These are phyloP conservation scores for Sturmia bella DNA, from an alignment of 2,888 invertebrate genomes.

Conservation along the genomic window DNA sequence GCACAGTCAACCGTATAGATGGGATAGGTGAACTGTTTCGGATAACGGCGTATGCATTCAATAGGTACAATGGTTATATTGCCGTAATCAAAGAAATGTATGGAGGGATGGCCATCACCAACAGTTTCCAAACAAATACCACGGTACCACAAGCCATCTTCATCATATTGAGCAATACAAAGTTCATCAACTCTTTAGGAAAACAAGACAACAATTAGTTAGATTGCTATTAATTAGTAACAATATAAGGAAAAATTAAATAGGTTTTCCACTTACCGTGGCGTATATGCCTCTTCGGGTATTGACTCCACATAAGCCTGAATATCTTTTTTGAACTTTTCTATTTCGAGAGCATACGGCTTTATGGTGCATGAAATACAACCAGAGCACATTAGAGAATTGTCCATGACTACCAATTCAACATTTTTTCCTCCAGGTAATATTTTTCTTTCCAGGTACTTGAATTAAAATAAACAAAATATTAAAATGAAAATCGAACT, in stretches of 20 bases:
- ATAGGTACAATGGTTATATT: conserved; percentile 76
- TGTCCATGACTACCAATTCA: conserved; percentile 78
- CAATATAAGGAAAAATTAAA: too few relatives aligned
- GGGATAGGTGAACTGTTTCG: conserved; percentile 77
- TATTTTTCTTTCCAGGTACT: conserved; percentile 73
- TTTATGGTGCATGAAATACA: conserved; percentile 76
- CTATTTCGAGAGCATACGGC: conserved; percentile 75
- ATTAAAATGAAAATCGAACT: too few relatives aligned
- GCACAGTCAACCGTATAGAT: conserved; percentile 76
- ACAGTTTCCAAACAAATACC: conserved; percentile 78
- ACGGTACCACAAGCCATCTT: conserved; percentile 78
- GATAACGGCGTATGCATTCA: conserved; percentile 78
- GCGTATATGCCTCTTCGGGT: conserved; percentile 72
- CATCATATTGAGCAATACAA: conserved; percentile 78
- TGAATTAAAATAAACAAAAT: conserved; percentile 24
- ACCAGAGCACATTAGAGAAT: conserved; percentile 75
- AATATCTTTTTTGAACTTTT: conserved; percentile 76
- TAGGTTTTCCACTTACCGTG: conserved; percentile 73
- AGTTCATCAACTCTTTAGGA: conserved; percentile 74
- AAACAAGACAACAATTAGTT: not conserved
- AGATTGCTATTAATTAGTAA: not conserved
- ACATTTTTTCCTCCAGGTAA: conserved; percentile 75
- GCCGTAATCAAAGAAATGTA: conserved; percentile 80
- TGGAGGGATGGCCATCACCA: conserved; percentile 80
- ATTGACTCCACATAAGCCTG: conserved; percentile 75